phyloP scores from a whole-genome alignment of 2,888 invertebrate species.

The Hipparchia sbordonii region DNA sequence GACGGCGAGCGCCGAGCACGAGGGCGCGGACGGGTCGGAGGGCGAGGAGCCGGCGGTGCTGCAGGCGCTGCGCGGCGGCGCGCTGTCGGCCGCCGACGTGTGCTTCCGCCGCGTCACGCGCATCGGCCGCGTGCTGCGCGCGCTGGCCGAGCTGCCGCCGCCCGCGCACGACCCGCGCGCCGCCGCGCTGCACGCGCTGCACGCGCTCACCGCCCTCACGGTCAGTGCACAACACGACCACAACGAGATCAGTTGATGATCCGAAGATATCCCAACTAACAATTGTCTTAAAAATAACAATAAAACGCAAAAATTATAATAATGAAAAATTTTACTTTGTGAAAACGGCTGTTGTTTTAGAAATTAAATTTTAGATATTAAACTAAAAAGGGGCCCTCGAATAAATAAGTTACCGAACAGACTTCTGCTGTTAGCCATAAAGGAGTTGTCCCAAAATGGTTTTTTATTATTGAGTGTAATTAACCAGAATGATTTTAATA shows the following conservation, averaged over 20 bases:
- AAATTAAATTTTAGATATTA: no score
- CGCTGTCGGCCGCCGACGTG: conserved; percentile 64
- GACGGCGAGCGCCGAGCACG: conserved; percentile 46
- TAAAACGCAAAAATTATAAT: no score
- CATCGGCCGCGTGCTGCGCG: conserved; percentile 54
- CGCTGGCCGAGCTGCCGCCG: conserved; percentile 49
- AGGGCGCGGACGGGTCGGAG: conserved; percentile 44
- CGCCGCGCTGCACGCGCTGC: conserved; percentile 41
- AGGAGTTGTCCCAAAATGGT: no score
- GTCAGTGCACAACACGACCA: conserved; percentile 40
- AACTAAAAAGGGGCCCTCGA: no score
- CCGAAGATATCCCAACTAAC: no score
- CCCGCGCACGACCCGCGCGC: conserved; percentile 43
- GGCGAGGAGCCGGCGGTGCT: conserved; percentile 56
- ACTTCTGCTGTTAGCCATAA: no score
- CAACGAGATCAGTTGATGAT: background rate
- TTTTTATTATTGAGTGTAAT: no score
- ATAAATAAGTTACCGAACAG: no score
- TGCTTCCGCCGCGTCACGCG: conserved; percentile 67
- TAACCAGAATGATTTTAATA: no score
- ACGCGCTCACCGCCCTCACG: conserved; percentile 34
- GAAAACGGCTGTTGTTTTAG: no score
- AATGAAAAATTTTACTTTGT: no score
- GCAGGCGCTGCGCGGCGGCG: conserved; percentile 56
- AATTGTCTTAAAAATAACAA: no score